phyloP scores from a whole-genome alignment of 2,113 vertebrate genomes.

The Cyanocitta stelleri region DNA sequence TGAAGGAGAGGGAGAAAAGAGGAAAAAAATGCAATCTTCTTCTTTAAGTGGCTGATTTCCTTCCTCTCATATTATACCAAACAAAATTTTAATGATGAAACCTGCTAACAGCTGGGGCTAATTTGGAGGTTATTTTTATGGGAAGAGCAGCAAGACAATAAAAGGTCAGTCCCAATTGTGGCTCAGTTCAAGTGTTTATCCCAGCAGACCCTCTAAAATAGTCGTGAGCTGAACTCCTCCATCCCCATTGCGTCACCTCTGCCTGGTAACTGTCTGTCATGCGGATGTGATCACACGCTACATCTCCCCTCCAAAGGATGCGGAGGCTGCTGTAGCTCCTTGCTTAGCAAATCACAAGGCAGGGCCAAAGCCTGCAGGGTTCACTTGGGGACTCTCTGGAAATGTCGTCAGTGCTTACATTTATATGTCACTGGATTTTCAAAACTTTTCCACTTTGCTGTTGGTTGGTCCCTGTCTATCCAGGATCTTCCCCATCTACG shows the following conservation, averaged over 20 bases:
- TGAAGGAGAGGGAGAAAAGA: not conserved
- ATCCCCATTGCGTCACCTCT: not conserved
- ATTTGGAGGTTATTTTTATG: conserved; percentile 65
- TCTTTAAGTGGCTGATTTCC: conserved; percentile 43
- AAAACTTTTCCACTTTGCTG: not conserved
- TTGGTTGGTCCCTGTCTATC: not conserved
- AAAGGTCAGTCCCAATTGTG: conserved; percentile 22
- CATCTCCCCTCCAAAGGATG: not conserved
- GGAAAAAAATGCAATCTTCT: not conserved
- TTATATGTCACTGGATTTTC: not conserved
- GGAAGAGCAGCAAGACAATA: conserved; percentile 48
- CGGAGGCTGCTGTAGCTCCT: not conserved
- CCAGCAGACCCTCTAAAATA: conserved; percentile 19
- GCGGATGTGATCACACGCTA: not conserved
- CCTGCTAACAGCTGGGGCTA: conserved; percentile 58
- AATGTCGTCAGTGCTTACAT: not conserved
- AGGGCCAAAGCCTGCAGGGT: not conserved
- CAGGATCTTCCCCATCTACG: not conserved
- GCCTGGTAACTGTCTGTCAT: not conserved
- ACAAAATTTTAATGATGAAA: conserved; percentile 51
- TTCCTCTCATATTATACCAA: conserved; percentile 41
- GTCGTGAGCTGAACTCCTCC: not conserved
- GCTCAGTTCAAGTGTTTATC: not conserved
- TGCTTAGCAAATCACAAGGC: not conserved
- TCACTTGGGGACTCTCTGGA: not conserved